Evolutionary conservation across 2,797 vertebrate species (phyloP).

Genomic region (Crocodylus rhombifer): DNA sequence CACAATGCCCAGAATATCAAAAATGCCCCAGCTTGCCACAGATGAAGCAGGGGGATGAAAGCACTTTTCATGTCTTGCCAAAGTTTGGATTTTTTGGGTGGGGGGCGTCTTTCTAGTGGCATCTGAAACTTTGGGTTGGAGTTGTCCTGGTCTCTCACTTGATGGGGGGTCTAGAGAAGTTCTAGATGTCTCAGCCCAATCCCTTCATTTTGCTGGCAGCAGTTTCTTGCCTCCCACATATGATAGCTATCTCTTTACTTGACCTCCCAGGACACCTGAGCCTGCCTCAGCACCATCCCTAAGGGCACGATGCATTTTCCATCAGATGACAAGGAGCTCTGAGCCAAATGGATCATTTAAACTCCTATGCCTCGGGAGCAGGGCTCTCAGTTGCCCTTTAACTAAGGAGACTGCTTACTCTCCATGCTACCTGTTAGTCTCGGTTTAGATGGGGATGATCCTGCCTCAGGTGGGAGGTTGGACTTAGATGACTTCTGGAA

Average conservation of each 20-base stretch:
- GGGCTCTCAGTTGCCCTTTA: constrained; percentile 55
- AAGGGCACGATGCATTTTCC: constrained; percentile 67
- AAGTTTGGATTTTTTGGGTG: constrained; percentile 4
- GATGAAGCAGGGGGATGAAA: too few species aligned
- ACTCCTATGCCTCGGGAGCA: constrained; percentile 66
- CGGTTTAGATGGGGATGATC: too few species aligned
- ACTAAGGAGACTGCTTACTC: constrained; percentile 49
- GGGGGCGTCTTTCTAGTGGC: background rate
- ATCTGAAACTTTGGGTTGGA: constrained; percentile 21
- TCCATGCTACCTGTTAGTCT: constrained; percentile 3
- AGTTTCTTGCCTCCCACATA: constrained; percentile 51
- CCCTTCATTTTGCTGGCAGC: constrained; percentile 59
- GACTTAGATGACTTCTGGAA: too few species aligned
- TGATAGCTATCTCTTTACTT: constrained; percentile 62
- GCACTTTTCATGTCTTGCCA: too few species aligned
- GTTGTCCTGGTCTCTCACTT: constrained; percentile 50
- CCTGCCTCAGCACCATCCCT: constrained; percentile 65
- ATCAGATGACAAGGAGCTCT: constrained; percentile 69
- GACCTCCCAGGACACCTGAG: constrained; percentile 65
- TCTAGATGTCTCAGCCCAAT: constrained; percentile 52
- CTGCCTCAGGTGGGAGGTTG: too few species aligned
- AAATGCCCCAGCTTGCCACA: too few species aligned
- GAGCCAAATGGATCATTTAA: constrained; percentile 66
- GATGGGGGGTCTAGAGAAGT: constrained; percentile 49
- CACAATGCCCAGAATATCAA: too few species aligned